Evolutionary conservation across 2,797 vertebrate genomes (phyloP), one percentile per base, ranked within the genome.

Genomic region (Coilia nasus): DNA sequence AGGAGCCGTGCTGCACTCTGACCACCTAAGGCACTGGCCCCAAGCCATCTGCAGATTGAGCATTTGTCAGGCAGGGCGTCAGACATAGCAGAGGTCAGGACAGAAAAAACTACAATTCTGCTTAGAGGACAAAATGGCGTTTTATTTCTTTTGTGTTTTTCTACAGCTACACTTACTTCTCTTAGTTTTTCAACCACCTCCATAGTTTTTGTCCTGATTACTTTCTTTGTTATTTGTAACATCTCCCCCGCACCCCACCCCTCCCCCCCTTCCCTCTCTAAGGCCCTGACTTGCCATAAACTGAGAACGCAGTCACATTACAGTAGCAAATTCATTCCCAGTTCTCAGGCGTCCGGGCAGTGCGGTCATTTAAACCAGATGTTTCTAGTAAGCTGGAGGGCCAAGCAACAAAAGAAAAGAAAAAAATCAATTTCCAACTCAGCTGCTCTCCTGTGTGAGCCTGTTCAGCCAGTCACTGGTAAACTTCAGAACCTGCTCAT

Each of bases 361-460:
- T 82, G 17, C 50, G 67, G 14, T 60, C 46, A 87, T 87, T 60
- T 57, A 46, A 82, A 83, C 83, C 86, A 87, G 83, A 87, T 85
- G 83, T 87, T 83, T 50, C 11, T 21, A 71, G 47, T 64, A 35
- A 11, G 59, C 25, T 78, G 71, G 71, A 78, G 17, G 50, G 62
- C 19, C 17, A 1, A 54, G 7, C 50, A 54, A 54, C 50, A 54
- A 54, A 54, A 54, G 50, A 54, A 54, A 54, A 54, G 35, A 41
- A 41, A 10, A 78, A 78, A 5, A 15, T 25, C 23, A 12, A 67
- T 0, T 10, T 12, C 62, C 62, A 54, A 54, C 62, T 12, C n/a
- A 28, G 62, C n/a, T 28, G 0, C 35, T 19, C 9, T 19, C 71
- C 71, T 78, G 31, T 78, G 31, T 1, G 15, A 75, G 67, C 4